A percentile compares a stretch with the other conserved stretches of the same genome.
Evolutionary conservation across 1,140 invertebrate species (phyloP).

Genomic region (Dolichoris vasculosae): DNA sequence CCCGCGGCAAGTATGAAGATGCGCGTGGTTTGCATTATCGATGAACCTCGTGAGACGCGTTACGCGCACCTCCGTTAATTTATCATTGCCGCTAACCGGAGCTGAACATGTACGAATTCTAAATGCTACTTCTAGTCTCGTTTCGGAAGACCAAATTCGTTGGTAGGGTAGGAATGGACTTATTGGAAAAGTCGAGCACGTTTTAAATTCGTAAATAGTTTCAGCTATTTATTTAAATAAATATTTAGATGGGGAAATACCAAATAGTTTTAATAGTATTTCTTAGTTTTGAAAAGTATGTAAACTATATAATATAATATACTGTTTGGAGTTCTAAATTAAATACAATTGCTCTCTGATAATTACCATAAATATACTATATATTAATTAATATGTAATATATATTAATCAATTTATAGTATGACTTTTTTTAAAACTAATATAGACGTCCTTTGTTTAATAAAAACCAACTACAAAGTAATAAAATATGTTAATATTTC

Average conservation of each 20-base stretch:
- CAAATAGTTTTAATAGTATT: no score
- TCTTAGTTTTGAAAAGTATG: no score
- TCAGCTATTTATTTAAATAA: not conserved
- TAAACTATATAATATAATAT: not conserved
- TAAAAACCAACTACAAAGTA: no score
- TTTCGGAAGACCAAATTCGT: not conserved
- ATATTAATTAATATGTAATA: no score
- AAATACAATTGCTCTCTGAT: no score
- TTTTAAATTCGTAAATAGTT: not conserved
- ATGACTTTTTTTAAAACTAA: no score
- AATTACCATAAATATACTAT: no score
- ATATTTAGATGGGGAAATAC: not conserved
- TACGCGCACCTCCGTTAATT: slow-evolving; percentile 6
- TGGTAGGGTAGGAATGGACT: not conserved
- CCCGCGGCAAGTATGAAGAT: not conserved
- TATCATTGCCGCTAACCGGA: not conserved
- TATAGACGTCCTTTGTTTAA: no score
- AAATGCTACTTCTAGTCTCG: not conserved
- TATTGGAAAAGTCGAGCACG: not conserved
- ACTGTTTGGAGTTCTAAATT: no score
- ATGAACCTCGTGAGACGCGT: not conserved
- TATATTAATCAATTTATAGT: no score
- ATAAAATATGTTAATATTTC: no score
- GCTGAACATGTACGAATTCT: not conserved
- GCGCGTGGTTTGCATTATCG: not conserved